These are phyloP conservation scores for Eretmocerus hayati DNA, from an alignment of 2,888 invertebrate genomes.

Conservation along the genomic window DNA sequence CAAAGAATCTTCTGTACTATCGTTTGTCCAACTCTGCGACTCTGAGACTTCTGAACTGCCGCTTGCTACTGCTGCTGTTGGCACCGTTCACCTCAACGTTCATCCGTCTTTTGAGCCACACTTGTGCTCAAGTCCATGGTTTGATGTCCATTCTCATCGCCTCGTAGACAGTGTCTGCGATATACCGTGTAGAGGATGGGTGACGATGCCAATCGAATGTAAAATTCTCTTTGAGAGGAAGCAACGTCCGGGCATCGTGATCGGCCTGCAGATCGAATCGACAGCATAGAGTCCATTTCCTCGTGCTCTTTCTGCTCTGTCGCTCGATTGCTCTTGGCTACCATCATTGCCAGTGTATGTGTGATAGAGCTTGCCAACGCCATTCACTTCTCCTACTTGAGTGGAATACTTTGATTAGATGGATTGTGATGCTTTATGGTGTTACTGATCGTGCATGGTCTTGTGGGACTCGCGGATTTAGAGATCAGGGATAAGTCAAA, in stretches of 20 bases:
- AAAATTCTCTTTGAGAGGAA: slow-evolving; percentile 41
- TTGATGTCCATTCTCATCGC: too few species aligned
- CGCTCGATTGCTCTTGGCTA: not conserved
- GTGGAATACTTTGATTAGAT: not conserved
- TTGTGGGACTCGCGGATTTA: too few species aligned
- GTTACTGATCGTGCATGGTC: too few species aligned
- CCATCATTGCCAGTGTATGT: too few species aligned
- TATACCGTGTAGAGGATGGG: slow-evolving; percentile 31
- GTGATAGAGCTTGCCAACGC: too few species aligned
- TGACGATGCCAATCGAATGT: slow-evolving; percentile 20
- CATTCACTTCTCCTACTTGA: too few species aligned
- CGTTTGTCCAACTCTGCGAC: too few species aligned
- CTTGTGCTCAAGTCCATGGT: slow-evolving; percentile 21
- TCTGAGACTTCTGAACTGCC: not conserved
- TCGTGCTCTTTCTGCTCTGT: slow-evolving; percentile 38
- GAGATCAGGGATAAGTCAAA: too few species aligned
- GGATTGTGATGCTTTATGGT: not conserved
- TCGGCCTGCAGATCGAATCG: slow-evolving; percentile 38
- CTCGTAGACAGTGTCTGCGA: slow-evolving; percentile 18
- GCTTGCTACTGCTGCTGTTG: slow-evolving; percentile 3
- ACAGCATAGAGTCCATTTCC: slow-evolving; percentile 42
- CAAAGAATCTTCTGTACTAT: too few species aligned
- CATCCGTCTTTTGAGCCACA: too few species aligned
- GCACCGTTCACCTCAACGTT: slow-evolving; percentile 28
- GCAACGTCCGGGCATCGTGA: slow-evolving; percentile 42